Percentiles rank a stretch among this genome's conserved stretches.
Evolutionary conservation across 64 coral and sea anemone genomes (phyloP).

Genomic region (Trachythela sp.): DNA sequence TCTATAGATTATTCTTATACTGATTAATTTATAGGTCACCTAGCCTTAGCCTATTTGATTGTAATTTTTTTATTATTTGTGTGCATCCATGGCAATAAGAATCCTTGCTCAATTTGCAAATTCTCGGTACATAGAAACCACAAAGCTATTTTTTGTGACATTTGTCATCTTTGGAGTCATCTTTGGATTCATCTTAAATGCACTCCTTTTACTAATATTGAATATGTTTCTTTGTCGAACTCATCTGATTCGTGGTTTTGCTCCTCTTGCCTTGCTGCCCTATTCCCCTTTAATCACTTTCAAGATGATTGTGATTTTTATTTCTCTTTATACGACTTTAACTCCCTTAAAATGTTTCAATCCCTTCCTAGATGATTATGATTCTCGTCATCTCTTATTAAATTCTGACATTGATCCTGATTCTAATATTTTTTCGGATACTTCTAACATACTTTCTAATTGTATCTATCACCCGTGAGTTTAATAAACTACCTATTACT

Average conservation of each 20-base stretch:
- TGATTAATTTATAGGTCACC: conserved; percentile 26
- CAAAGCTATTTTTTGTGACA: conserved; percentile 35
- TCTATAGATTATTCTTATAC: not conserved
- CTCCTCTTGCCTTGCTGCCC: too few species aligned
- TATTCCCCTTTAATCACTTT: too few species aligned
- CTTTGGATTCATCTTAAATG: conserved; percentile 44
- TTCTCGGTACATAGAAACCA: conserved; percentile 33
- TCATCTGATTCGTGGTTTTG: conserved; percentile 32
- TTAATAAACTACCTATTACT: too few species aligned
- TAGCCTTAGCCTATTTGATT: too few species aligned
- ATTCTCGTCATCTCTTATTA: conserved; percentile 41
- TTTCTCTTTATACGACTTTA: too few species aligned
- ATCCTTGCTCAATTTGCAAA: conserved; percentile 30
- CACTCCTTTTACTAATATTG: conserved; percentile 17
- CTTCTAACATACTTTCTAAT: conserved; percentile 25
- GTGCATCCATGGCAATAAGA: too few species aligned
- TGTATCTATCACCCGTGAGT: not conserved
- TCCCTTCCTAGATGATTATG: conserved; percentile 52
- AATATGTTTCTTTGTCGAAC: conserved; percentile 10
- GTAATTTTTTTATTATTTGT: too few species aligned
- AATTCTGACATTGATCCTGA: conserved; percentile 53
- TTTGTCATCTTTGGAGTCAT: conserved; percentile 16
- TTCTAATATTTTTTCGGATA: conserved; percentile 16
- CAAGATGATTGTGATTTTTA: too few species aligned
- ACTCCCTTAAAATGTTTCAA: conserved; percentile 33